Base-by-base conservation (phyloP, 2,888 invertebrate species). In the Drosophila differens region DNA sequence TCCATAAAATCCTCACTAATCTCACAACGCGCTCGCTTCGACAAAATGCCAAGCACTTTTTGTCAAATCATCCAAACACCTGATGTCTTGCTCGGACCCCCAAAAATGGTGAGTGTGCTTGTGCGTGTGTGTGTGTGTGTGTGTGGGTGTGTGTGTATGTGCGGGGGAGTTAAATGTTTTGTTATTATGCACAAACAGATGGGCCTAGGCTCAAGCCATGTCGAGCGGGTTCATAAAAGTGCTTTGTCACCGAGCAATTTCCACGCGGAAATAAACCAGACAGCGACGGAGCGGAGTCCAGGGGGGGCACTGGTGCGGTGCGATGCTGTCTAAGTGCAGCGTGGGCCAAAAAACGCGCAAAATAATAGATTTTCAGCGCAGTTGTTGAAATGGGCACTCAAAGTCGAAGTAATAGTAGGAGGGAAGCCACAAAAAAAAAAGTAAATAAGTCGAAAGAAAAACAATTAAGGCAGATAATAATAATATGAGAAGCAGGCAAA, bases 31-130 rank as follows among this genome's bases (percentile, higher is more conserved):
- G 83, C 74, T 39, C 57, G 79, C 76, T 82, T 87, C 82, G 77
- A 83, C 87, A 87, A 86, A 86, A 88, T 78, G 79, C 83, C 88
- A 81, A 82, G 85, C 89, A 81, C 85, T 91, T 91, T 91, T 81
- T 91, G 91, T 82, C 85, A 89, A 91, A 89, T 91, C 91, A 91
- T 83, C 83, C 91, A 89, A 80, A 80, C 91, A 91, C 89, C 91
- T 91, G 91, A 91, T 91, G 89, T 91, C 91, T 90, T 83, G 63
- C 75, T 85, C 59, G 51, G 70, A 73, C 73, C 16, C 71, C 71
- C 73, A n/a, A 75, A 70, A 63, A 14, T 57, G 49, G n/a, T 54
- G 37, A 51, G 57, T 49, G 44, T 44, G 64, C 10, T 70, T 67
- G 53, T 19, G 66, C 19, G 35, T 32, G 35, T 33, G 22, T 33